phyloP scores from a whole-genome alignment of 2,888 invertebrate species.

The Oligia fasciuncula region DNA sequence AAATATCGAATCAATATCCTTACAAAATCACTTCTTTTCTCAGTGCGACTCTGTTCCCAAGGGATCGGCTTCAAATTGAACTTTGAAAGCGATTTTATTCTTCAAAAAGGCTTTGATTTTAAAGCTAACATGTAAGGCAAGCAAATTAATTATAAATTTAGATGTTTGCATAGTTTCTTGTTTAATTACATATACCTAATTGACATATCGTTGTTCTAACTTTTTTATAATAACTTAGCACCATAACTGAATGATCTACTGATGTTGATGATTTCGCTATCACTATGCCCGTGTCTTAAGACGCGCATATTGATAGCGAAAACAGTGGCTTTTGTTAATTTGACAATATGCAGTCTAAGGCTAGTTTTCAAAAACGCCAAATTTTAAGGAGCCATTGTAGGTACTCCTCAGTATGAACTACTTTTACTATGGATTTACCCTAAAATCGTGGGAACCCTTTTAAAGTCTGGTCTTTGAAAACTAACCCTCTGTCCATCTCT shows the following conservation, averaged over 20 bases:
- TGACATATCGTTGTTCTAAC: background rate
- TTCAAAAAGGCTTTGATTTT: background rate
- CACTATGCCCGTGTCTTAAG: background rate
- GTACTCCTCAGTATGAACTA: background rate
- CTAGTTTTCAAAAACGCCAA: background rate
- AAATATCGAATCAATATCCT: too few relatives aligned
- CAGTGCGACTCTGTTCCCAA: background rate
- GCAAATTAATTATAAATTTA: background rate
- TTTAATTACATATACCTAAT: background rate
- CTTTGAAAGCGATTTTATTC: background rate
- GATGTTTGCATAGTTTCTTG: background rate
- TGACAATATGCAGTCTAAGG: background rate
- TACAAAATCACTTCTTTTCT: background rate
- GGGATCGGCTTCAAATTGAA: background rate
- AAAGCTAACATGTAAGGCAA: constrained; percentile 14
- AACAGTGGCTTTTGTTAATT: too few relatives aligned
- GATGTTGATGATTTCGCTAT: background rate
- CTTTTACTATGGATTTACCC: background rate
- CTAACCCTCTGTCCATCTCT: background rate
- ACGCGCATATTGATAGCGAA: background rate
- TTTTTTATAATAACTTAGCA: background rate
- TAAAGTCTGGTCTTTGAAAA: background rate
- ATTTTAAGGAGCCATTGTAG: background rate
- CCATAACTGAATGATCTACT: background rate
- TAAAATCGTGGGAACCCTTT: background rate